phyloP scores from a whole-genome alignment of 1,140 invertebrate genomes.

The Drosophila ficusphila region DNA sequence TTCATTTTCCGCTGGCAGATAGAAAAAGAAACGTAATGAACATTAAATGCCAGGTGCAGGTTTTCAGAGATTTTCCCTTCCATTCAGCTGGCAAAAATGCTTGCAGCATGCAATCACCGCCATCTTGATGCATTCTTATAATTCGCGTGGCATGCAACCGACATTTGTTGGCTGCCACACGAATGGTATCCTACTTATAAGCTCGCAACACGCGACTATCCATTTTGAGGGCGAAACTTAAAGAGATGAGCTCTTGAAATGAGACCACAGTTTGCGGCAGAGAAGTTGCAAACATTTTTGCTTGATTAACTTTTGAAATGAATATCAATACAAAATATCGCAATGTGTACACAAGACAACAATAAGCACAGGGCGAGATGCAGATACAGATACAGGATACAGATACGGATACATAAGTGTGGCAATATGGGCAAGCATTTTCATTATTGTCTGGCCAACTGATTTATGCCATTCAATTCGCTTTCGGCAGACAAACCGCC shows the following conservation, averaged over 20 bases:
- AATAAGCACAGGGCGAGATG: conserved; percentile 13
- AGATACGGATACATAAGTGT: conserved; percentile 17
- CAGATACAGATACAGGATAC: conserved; percentile 12
- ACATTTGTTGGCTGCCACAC: conserved; percentile 43
- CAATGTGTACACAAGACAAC: conserved; percentile 7
- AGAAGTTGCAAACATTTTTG: conserved; percentile 32
- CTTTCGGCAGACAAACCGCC: conserved; percentile 60
- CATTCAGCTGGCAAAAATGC: neutral
- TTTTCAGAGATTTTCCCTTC: conserved; percentile 18
- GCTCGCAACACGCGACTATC: conserved; percentile 59
- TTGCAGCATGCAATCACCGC: conserved; percentile 33
- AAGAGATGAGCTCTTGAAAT: conserved; percentile 17
- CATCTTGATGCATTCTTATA: conserved; percentile 33
- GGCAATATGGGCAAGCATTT: conserved; percentile 49
- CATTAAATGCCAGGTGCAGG: conserved; percentile 29
- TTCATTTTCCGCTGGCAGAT: conserved; percentile 11
- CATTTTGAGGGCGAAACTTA: conserved; percentile 36
- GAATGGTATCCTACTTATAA: conserved; percentile 47
- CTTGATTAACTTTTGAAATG: conserved; percentile 73
- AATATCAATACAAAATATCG: conserved; percentile 57
- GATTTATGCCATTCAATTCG: conserved; percentile 72
- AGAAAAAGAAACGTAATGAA: conserved; percentile 10
- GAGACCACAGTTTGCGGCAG: conserved; percentile 4
- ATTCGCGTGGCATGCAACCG: conserved; percentile 33
- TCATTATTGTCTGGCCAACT: conserved; percentile 66